A percentile compares a stretch with the other conserved stretches of the same genome.
These are phyloP conservation scores for Electrophaes corylata DNA, from an alignment of 2,888 invertebrate genomes.

Conservation along the genomic window DNA sequence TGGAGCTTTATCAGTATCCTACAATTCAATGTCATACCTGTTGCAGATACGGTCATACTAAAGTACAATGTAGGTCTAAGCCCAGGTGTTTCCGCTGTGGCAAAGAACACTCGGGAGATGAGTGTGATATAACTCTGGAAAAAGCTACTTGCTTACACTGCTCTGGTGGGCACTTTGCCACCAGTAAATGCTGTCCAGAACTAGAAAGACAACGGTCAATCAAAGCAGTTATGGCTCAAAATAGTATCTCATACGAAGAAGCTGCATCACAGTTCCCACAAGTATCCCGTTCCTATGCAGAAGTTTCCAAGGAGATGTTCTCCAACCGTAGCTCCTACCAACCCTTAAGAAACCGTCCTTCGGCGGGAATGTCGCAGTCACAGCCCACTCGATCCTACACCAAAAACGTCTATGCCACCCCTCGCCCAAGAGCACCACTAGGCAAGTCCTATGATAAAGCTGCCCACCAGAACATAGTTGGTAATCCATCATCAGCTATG, in stretches of 20 bases:
- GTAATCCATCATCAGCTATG: background rate
- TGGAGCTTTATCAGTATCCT: too few relatives aligned
- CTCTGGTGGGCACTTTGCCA: too few relatives aligned
- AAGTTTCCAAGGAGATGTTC: background rate
- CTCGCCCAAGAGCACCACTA: background rate
- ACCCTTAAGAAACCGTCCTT: background rate
- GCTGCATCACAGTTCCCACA: background rate
- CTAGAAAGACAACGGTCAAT: background rate
- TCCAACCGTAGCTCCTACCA: background rate
- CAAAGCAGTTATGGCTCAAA: background rate
- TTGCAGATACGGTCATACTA: too few relatives aligned
- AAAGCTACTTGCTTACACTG: too few relatives aligned
- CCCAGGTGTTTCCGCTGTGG: too few relatives aligned
- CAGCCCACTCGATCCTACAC: background rate
- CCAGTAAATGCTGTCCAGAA: background rate
- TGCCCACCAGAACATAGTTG: background rate
- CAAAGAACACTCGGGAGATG: too few relatives aligned
- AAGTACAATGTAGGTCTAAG: too few relatives aligned
- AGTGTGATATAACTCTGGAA: too few relatives aligned
- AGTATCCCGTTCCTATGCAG: background rate
- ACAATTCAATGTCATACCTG: too few relatives aligned
- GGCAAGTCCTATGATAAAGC: background rate
- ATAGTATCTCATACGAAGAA: background rate
- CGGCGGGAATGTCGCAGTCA: background rate
- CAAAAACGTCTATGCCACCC: background rate